Evolutionary conservation across 2,888 invertebrate genomes (phyloP).

Genomic region (Sthenelais limicola): DNA sequence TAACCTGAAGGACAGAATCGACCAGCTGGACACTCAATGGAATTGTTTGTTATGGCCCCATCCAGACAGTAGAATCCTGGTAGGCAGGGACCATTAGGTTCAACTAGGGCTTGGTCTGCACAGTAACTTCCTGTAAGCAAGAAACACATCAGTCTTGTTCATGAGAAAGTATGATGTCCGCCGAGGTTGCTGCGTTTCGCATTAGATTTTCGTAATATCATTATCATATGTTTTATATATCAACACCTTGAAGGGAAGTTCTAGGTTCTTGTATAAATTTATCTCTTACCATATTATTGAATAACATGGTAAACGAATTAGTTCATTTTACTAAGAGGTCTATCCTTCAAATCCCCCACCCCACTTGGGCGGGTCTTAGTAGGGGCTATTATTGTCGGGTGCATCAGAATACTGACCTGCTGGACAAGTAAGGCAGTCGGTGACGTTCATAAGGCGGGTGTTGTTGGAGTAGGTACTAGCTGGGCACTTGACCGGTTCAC

Average conservation of each 20-base stretch:
- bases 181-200: too few relatives aligned
- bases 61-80: constrained; percentile 67
- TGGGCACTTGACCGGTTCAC: constrained; percentile 57
- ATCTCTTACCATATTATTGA: too few relatives aligned
- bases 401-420: constrained; percentile 54
- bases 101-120: constrained; percentile 57
- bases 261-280: too few relatives aligned
- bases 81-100: constrained; percentile 60
- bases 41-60: constrained; percentile 59
- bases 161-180: too few relatives aligned
- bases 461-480: constrained; percentile 64
- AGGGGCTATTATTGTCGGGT: too few relatives aligned
- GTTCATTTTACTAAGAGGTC: neutral
- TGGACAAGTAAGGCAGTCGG: constrained; percentile 63
- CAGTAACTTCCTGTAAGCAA: constrained; percentile 61
- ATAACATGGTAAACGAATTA: too few relatives aligned
- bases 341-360: neutral
- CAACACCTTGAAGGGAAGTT: too few relatives aligned
- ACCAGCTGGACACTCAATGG: constrained; percentile 63
- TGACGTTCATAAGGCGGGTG: constrained; percentile 60
- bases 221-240: too few relatives aligned
- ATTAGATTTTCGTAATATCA: too few relatives aligned
- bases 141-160: neutral
- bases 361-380: too few relatives aligned
- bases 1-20: constrained; percentile 65